These are phyloP conservation scores for Corydoras sp. DNA, from an alignment of 2,113 vertebrate genomes.

Conservation along the genomic window DNA sequence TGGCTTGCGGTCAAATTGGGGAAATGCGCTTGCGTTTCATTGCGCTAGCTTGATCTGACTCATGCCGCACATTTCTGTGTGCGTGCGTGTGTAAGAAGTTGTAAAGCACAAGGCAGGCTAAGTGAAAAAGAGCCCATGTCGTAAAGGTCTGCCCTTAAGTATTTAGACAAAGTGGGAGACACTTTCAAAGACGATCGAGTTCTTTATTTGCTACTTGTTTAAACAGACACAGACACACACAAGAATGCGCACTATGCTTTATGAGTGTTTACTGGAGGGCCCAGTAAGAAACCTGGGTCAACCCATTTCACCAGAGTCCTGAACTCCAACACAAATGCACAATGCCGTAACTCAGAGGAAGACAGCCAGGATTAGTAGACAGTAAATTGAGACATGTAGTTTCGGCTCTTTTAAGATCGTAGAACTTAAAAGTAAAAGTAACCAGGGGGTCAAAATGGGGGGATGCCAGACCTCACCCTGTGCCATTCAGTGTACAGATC, in stretches of 20 bases:
- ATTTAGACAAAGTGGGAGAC: constrained; percentile 34
- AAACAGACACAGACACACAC: constrained; percentile 17
- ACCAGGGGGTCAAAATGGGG: background rate
- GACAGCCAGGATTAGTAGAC: background rate
- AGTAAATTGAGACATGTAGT: background rate
- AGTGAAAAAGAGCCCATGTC: constrained; percentile 14
- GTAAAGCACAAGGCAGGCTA: constrained; percentile 20
- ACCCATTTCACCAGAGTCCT: constrained; percentile 23
- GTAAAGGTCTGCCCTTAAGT: constrained; percentile 30
- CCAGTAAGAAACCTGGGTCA: constrained; percentile 17
- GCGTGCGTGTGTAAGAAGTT: background rate
- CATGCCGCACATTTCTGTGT: background rate
- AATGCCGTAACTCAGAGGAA: constrained; percentile 5
- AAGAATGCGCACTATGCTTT: constrained; percentile 6
- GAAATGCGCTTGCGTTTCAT: background rate
- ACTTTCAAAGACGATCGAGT: constrained; percentile 31
- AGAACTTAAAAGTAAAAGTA: background rate
- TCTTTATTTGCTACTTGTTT: constrained; percentile 28
- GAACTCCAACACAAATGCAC: constrained; percentile 20
- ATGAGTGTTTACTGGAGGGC: constrained; percentile 27
- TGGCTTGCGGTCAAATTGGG: too few species aligned
- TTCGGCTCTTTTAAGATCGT: background rate
- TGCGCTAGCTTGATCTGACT: background rate
- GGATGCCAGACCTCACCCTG: background rate
- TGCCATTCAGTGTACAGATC: background rate